Percentiles rank a stretch among this genome's conserved stretches.
phyloP scores from a whole-genome alignment of 2,113 vertebrate species.

The Epinephelus cyanopodus region DNA sequence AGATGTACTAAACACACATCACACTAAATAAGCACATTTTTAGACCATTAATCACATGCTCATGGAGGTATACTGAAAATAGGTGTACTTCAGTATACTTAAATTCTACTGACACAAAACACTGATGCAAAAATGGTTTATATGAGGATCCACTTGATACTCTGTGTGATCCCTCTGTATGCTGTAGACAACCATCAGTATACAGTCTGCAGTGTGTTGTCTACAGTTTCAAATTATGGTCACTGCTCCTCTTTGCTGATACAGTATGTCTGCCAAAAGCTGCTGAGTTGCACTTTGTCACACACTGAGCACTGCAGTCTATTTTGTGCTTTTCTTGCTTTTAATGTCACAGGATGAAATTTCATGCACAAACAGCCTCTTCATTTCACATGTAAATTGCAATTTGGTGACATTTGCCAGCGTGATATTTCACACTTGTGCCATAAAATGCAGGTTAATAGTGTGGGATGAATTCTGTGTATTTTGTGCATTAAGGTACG shows the following conservation, averaged over 20 bases:
- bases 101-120: neutral
- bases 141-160: neutral
- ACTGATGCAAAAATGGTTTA: neutral
- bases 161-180: neutral
- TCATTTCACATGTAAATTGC: neutral
- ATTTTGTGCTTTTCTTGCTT: neutral
- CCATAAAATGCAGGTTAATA: neutral
- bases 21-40: no score
- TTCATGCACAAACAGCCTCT: neutral
- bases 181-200: neutral
- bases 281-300: neutral
- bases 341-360: neutral
- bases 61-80: no score
- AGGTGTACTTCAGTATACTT: no score
- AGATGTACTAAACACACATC: no score
- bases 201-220: no score
- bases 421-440: neutral
- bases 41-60: no score
- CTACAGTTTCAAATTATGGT: neutral
- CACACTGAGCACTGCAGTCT: neutral
- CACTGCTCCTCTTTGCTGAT: slow-evolving; percentile 10
- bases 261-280: neutral
- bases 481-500: neutral
- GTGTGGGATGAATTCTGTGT: neutral
- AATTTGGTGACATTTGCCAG: neutral